Conservation (phyloP, 2,888 invertebrate genomes). For the Syritta pipiens region DNA sequence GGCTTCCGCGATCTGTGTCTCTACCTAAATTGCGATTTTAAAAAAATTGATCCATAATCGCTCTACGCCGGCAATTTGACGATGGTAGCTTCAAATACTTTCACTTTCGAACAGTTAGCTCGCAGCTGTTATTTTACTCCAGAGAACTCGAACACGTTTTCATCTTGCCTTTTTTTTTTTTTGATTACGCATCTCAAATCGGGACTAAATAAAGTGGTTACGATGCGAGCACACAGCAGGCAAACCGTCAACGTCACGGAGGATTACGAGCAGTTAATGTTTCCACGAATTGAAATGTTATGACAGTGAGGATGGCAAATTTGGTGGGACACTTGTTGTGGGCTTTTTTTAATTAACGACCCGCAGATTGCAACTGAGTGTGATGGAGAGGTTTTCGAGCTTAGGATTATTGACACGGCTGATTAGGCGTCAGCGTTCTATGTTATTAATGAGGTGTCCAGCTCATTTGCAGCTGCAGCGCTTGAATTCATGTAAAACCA, state of each 20-base stretch:
- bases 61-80: not conserved
- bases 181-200: conserved; percentile 22
- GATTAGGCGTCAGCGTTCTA: not conserved
- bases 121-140: conserved; percentile 1
- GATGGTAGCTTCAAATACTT: conserved; percentile 15
- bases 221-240: not conserved
- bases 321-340: conserved; percentile 8
- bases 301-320: conserved; percentile 14
- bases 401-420: too few species aligned
- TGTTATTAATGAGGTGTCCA: conserved; percentile 12
- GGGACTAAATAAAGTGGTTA: conserved; percentile 19
- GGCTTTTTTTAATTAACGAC: not conserved
- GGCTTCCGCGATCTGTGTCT: conserved; percentile 52
- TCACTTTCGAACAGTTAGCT: too few species aligned
- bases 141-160: conserved; percentile 9
- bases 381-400: too few species aligned
- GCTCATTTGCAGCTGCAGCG: not conserved
- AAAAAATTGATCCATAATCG: conserved; percentile 39
- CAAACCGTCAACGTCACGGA: conserved; percentile 9
- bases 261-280: conserved; percentile 1
- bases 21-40: conserved; percentile 38
- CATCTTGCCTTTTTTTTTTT: too few species aligned
- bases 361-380: conserved; percentile 1
- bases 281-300: conserved; percentile 20
- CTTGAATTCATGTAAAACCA: too few species aligned